These are phyloP conservation scores for Karalla daura DNA, from an alignment of 2,797 vertebrate species.

Conservation along the genomic window DNA sequence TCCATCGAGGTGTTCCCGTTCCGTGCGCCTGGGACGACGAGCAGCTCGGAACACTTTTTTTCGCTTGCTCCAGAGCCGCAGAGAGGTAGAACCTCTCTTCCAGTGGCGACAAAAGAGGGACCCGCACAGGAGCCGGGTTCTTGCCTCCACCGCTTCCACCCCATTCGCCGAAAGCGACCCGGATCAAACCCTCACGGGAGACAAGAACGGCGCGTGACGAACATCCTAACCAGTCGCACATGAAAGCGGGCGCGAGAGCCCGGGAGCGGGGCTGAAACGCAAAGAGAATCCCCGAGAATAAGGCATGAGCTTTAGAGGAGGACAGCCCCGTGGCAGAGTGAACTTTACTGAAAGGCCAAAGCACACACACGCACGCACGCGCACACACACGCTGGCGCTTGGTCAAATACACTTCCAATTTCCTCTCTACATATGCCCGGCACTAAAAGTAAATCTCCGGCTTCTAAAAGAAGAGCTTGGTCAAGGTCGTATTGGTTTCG, in stretches of 20 bases:
- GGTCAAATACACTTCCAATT: conserved; percentile 70
- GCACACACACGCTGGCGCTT: no score
- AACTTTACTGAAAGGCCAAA: conserved; percentile 54
- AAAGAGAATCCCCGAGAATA: conserved; percentile 40
- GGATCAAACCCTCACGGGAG: conserved; percentile 61
- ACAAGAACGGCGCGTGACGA: conserved; percentile 71
- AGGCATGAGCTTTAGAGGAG: conserved; percentile 42
- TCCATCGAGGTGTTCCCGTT: neutral
- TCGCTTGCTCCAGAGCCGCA: conserved; percentile 6
- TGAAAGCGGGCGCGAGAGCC: conserved; percentile 38
- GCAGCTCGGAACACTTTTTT: neutral
- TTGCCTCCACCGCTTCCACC: conserved; percentile 15
- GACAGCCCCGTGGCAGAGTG: conserved; percentile 35
- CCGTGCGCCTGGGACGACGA: conserved; percentile 10
- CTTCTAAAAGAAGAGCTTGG: conserved; percentile 57
- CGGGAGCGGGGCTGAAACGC: conserved; percentile 34
- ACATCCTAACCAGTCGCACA: conserved; percentile 61
- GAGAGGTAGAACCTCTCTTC: conserved; percentile 24
- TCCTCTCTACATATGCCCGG: conserved; percentile 64
- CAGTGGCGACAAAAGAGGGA: conserved; percentile 27
- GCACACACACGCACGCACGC: conserved; percentile 40
- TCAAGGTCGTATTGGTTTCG: conserved; percentile 65
- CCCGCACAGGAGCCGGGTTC: conserved; percentile 22
- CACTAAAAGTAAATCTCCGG: conserved; percentile 59
- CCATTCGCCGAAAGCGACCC: conserved; percentile 57